Evolutionary conservation across 2,113 vertebrate genomes (phyloP).

Genomic region (Syngnathus typhle): DNA sequence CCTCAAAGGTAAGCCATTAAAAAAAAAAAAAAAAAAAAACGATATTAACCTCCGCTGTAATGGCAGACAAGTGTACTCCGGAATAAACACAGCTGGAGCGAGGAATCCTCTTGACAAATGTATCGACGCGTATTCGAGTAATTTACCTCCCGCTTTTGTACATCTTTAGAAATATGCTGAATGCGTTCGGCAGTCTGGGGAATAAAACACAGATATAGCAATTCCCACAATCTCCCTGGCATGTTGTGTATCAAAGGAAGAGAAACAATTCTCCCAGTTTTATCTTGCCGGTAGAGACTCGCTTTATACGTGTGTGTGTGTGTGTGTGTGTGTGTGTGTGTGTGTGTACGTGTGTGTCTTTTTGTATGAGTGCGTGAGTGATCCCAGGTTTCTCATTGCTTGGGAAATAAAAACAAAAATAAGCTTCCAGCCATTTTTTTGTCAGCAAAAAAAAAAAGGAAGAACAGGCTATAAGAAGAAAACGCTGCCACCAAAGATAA

Average conservation of each 20-base stretch:
- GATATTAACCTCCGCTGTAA: not conserved
- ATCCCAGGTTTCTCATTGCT: conserved; percentile 37
- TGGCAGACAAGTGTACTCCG: not conserved
- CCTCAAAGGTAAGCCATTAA: conserved; percentile 79
- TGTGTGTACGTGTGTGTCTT: conserved; percentile 8
- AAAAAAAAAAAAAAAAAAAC: no score
- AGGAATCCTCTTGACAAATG: conserved; percentile 17
- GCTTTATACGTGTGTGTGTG: conserved; percentile 15
- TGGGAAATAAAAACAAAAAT: conserved; percentile 47
- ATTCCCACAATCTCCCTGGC: conserved; percentile 33
- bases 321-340: no score
- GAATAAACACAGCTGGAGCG: conserved; percentile 14
- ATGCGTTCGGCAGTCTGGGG: conserved; percentile 11
- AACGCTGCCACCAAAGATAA: conserved; percentile 13
- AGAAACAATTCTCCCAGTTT: conserved; percentile 37
- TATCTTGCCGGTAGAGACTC: conserved; percentile 54
- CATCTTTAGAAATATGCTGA: not conserved
- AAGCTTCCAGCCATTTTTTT: conserved; percentile 31
- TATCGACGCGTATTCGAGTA: not conserved
- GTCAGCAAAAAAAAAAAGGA: not conserved
- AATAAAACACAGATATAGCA: conserved; percentile 27
- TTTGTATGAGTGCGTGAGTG: conserved; percentile 9
- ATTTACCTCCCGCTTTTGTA: not conserved
- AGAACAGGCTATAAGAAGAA: conserved; percentile 14
- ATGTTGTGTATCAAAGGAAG: conserved; percentile 38